Base-by-base conservation (phyloP, 2,888 invertebrate genomes). In the Luperina nickerlii region DNA sequence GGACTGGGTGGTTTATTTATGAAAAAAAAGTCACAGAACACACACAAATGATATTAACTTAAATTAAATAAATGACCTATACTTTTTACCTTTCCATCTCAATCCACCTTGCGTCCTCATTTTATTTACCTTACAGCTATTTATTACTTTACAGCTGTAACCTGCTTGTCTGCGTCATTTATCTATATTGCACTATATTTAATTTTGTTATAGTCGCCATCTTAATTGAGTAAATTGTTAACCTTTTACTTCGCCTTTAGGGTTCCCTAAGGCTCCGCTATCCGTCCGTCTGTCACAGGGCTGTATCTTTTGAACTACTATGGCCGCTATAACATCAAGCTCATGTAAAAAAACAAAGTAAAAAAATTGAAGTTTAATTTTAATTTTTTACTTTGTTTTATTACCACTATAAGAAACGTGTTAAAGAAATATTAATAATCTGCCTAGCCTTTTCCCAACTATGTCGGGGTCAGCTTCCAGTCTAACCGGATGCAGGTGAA, bases 101-200 rank as follows among this genome's bases (percentile, higher is more conserved):
- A 42, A 60, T 75, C n/a, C 82, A 85, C 81, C 83, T 83, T 85
- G 81, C 42, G 76, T 63, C 38, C 57, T 7, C 62, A 57, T 81
- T 76, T 54, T 32, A 70, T 70, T 57, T 77, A 24, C 57, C 51
- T 69, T 51, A 32, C 32, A 83, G 57, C 65, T 83, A 69, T 81
- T 70, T 81, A 83, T 77, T 77, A 82, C 45, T 67, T 67, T 60
- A 82, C 51, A 80, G 75, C 82, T 67, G 82, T 67, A 60, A 15
- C 9, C 15, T 5, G 27, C 82, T 85, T 85, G 84, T 85, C 84
- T 32, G 60, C 51, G 13, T 72, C 71, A 71, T 84, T 82, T 72
- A 84, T 86, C 77, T 84, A 77, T 65, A 81, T 85, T 76, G 74
- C 76, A 74, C 57, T 74, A 38, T 76, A 77, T 84, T 81, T n/a